These are phyloP conservation scores for Heliconius sara DNA, from an alignment of 2,888 invertebrate genomes.

Conservation along the genomic window DNA sequence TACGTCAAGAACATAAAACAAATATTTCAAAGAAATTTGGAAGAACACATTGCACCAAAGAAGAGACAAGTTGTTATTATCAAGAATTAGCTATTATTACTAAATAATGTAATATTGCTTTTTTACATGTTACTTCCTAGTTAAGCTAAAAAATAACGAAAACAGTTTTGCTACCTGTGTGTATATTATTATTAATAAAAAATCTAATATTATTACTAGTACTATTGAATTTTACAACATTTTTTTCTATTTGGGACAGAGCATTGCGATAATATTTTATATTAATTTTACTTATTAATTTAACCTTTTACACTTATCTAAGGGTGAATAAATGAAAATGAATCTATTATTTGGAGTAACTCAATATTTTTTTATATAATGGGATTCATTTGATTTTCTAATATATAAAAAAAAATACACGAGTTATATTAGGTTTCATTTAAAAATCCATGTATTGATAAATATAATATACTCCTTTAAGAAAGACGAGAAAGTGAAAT, in stretches of 20 bases:
- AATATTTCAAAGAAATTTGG: background rate
- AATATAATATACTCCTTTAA: too few species aligned
- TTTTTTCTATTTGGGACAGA: slow-evolving; percentile 17
- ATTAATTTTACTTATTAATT: too few species aligned
- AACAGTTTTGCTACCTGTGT: background rate
- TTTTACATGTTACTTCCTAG: background rate
- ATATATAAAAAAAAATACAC: too few species aligned
- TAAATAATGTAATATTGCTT: background rate
- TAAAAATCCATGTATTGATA: too few species aligned
- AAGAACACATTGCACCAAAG: background rate
- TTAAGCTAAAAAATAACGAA: background rate
- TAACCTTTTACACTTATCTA: background rate
- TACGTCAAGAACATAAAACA: background rate
- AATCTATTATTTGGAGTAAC: background rate
- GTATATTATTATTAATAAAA: background rate
- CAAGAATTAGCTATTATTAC: background rate
- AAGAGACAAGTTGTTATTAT: background rate
- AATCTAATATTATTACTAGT: background rate
- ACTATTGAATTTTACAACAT: background rate
- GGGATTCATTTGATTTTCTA: background rate
- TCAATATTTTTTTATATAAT: background rate
- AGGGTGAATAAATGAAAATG: background rate
- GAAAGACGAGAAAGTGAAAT: too few species aligned
- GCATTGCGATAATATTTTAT: background rate
- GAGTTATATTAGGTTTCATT: too few species aligned